Evolutionary conservation across 2,113 vertebrate genomes (phyloP).

Genomic region (Pelmatolapia mariae): DNA sequence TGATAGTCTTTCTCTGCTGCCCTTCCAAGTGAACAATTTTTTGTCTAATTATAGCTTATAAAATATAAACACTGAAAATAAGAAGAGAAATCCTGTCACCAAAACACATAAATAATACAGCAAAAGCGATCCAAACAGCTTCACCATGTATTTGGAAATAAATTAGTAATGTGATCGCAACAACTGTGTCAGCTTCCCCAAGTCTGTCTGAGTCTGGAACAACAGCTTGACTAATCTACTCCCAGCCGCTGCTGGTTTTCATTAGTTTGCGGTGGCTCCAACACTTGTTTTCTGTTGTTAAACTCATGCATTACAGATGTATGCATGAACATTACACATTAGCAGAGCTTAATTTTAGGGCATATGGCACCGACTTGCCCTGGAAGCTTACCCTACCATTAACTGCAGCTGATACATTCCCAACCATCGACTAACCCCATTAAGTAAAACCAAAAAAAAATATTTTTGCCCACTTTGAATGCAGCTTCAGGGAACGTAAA

Average conservation of each 20-base stretch:
- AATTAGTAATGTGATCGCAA: slow-evolving; percentile 27
- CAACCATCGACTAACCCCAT: not conserved
- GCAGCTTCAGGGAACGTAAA: not conserved
- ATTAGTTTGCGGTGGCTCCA: slow-evolving; percentile 36
- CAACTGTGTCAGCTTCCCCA: not conserved
- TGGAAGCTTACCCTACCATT: slow-evolving; percentile 13
- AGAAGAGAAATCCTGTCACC: not conserved
- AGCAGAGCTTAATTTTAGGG: not conserved
- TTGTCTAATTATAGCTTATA: not conserved
- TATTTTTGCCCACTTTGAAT: not conserved
- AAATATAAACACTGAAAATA: not conserved
- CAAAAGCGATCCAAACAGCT: not conserved
- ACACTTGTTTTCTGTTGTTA: slow-evolving; percentile 58
- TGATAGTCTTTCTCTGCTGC: not conserved
- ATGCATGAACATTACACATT: not conserved
- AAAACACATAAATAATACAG: slow-evolving; percentile 9
- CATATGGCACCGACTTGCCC: not conserved
- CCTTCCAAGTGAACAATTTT: not conserved
- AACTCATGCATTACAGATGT: slow-evolving; percentile 37
- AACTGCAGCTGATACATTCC: not conserved
- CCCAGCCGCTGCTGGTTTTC: slow-evolving; percentile 31
- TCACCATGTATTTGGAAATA: slow-evolving; percentile 3
- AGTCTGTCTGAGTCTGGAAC: not conserved
- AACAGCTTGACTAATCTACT: slow-evolving; percentile 4
- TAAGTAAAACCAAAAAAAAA: not conserved